Evolutionary conservation across 1,140 invertebrate genomes (phyloP).

Genomic region (Nasonia giraulti): DNA sequence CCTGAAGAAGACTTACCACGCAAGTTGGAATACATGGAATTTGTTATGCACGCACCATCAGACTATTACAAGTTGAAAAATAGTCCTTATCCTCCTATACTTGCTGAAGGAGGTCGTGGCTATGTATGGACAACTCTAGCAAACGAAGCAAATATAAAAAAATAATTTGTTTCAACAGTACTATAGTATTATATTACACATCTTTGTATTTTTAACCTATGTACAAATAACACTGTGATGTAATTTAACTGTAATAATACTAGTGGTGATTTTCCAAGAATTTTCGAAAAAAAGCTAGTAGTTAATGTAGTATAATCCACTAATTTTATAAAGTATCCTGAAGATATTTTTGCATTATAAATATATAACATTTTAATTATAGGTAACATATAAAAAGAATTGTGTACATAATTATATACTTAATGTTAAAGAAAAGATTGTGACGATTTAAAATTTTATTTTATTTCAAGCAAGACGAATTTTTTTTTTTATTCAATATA

Average conservation of each 20-base stretch:
- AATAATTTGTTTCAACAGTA: conserved; percentile 23
- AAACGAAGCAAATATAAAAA: conserved; percentile 64
- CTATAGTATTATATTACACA: conserved; percentile 31
- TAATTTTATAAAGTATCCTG: no score
- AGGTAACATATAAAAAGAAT: not conserved
- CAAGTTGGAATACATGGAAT: conserved; percentile 91
- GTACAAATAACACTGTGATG: conserved; percentile 32
- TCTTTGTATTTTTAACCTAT: conserved; percentile 14
- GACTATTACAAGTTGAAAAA: conserved; percentile 89
- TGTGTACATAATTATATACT: not conserved
- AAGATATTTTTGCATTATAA: not conserved
- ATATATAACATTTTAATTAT: conserved; percentile 11
- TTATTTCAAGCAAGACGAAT: not conserved
- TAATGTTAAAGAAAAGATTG: no score
- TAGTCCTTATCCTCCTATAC: conserved; percentile 83
- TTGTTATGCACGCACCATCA: conserved; percentile 94
- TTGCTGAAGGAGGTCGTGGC: conserved; percentile 76
- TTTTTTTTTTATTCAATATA: not conserved
- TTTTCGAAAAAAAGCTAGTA: not conserved
- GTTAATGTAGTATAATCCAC: not conserved
- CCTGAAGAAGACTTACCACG: conserved; percentile 93
- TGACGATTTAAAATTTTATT: not conserved
- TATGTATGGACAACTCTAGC: conserved; percentile 80
- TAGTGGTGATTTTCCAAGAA: not conserved
- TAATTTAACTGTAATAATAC: conserved; percentile 29